These are phyloP conservation scores for Mesembrinibis cayennensis DNA, from an alignment of 2,113 vertebrate genomes.

Conservation along the genomic window DNA sequence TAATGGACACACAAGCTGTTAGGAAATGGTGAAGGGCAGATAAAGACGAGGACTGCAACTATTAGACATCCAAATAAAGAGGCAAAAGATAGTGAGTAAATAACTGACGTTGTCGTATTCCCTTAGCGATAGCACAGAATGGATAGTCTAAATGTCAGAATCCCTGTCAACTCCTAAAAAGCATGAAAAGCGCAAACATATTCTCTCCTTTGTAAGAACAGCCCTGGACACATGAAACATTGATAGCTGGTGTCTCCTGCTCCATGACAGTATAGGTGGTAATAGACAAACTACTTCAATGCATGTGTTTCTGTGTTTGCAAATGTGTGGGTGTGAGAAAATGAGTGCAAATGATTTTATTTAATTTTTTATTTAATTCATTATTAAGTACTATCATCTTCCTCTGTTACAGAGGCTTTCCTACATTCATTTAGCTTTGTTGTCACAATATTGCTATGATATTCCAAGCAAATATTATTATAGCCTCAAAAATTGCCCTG, in stretches of 20 bases:
- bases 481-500: not conserved
- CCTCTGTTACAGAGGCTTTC: not conserved
- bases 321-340: not conserved
- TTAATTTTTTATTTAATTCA: not conserved
- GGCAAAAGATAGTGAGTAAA: not conserved
- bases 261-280: fast-evolving
- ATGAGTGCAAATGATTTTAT: not conserved
- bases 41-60: not conserved
- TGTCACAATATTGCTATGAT: not conserved
- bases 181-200: not conserved
- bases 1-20: not conserved
- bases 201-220: not conserved
- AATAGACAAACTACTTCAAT: not conserved
- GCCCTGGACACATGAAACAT: not conserved
- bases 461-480: not conserved
- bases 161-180: not conserved
- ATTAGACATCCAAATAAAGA: not conserved
- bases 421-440: not conserved
- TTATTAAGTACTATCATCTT: not conserved
- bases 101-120: not conserved
- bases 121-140: not conserved
- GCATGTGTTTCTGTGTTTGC: not conserved
- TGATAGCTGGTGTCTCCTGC: not conserved
- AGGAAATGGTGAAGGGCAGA: not conserved
- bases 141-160: not conserved